Percentiles rank a stretch among this genome's conserved stretches.
Evolutionary conservation across 2,113 vertebrate genomes (phyloP).

Genomic region (Phalacrocorax aristotelis): DNA sequence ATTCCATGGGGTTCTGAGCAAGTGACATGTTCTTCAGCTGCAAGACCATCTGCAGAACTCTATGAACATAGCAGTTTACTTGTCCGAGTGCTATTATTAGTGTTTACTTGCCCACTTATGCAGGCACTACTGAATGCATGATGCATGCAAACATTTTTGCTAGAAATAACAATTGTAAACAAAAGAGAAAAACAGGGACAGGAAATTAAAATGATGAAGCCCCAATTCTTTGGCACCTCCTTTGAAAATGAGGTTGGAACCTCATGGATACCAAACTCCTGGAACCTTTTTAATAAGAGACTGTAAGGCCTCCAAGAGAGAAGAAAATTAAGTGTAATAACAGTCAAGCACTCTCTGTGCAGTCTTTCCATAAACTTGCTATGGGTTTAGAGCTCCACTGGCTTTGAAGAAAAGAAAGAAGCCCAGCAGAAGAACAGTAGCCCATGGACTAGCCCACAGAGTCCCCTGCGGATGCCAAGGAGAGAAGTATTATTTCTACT

Average conservation of each 20-base stretch:
- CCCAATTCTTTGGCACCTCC: not conserved
- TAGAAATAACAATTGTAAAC: not conserved
- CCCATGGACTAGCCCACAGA: not conserved
- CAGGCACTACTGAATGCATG: not conserved
- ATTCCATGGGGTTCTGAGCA: not conserved
- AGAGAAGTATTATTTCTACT: not conserved
- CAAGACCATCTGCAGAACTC: not conserved
- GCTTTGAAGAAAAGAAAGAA: not conserved
- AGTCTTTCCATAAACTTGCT: not conserved
- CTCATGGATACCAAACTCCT: not conserved
- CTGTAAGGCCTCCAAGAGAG: not conserved
- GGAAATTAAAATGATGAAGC: not conserved
- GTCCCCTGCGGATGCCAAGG: not conserved
- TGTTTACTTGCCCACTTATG: not conserved
- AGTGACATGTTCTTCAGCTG: not conserved
- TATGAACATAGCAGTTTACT: not conserved
- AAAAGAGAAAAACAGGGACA: not conserved
- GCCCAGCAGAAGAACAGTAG: not conserved
- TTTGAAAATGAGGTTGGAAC: not conserved
- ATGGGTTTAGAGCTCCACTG: not conserved
- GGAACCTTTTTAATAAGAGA: not conserved
- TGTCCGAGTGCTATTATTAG: not conserved
- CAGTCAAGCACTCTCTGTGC: not conserved
- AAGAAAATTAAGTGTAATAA: not conserved
- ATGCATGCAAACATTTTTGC: not conserved